phyloP scores from a whole-genome alignment of 1,140 invertebrate genomes.

The Solenopsis invicta region DNA sequence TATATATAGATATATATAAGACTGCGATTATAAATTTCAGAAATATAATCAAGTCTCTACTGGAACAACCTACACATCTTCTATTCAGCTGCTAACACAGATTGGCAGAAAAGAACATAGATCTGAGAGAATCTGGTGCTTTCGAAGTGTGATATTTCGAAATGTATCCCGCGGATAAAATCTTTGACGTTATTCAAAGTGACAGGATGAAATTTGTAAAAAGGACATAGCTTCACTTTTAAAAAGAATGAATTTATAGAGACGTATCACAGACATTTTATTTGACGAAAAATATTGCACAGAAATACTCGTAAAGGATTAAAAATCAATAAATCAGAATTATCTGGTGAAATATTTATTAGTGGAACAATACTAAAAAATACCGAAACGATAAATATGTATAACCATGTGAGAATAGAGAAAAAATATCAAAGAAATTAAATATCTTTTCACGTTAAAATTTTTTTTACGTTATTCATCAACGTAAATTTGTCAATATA shows the following conservation, averaged over 20 bases:
- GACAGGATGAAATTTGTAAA: neutral
- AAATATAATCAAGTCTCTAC: slow-evolving; percentile 81
- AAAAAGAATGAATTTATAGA: neutral
- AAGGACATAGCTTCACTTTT: neutral
- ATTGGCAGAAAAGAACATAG: slow-evolving; percentile 82
- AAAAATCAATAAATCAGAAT: neutral
- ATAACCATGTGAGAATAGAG: neutral
- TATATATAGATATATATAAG: slow-evolving; percentile 17
- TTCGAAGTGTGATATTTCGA: slow-evolving; percentile 37
- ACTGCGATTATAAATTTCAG: slow-evolving; percentile 73
- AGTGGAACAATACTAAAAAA: neutral
- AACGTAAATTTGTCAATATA: neutral
- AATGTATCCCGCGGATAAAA: slow-evolving; percentile 28
- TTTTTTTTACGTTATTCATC: neutral
- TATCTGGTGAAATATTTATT: too few species aligned
- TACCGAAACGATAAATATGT: neutral
- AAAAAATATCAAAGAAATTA: neutral
- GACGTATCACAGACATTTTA: neutral
- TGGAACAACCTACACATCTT: slow-evolving; percentile 83
- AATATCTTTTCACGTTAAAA: neutral
- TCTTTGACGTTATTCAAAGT: neutral
- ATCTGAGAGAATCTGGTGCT: slow-evolving; percentile 82
- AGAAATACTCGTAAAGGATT: neutral
- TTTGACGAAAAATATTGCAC: neutral
- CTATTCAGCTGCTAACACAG: slow-evolving; percentile 84